Base-by-base conservation (phyloP, 2,888 invertebrate species). In the Drosophila hawaiiensis region DNA sequence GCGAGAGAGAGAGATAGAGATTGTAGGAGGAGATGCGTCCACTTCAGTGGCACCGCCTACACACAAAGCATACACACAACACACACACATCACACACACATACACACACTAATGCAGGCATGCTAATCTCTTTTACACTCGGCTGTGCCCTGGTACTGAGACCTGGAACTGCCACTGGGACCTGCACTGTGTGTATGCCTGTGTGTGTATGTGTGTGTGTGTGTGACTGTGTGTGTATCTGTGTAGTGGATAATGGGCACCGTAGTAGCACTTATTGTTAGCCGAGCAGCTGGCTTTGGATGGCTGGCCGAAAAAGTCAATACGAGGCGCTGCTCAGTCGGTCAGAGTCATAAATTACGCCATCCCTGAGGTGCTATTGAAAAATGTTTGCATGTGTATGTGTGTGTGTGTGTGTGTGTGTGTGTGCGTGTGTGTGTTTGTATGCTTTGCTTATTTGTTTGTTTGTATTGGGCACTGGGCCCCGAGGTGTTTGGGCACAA, bases 361-460 rank as follows among this genome's bases (percentile, higher is more conserved):
- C 89, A 90, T 90, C 83, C 90, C 87, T 60, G 71, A 89, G 91
- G 87, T 86, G 89, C 87, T 86, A 90, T 87, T 90, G 89, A 86
- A 82, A 89, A 80, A 68, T 79, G 65, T 76, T 53, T 83, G 59
- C 61, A 61, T 74, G 68, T 75, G 39, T 65, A 25, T 54, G 47
- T 61, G 52, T 53, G 29, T 35, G 43, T 68, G 12, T 60, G 39
- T 54, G 22, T 60, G 54, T 41, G 41, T 12, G 12, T 50, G 28
- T 19, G 29, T 16, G 16, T 3, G 28, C 47, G 35, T 52, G 64
- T 74, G 64, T 63, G 22, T 60, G 33, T 63, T 31, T 50, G 50
- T 61, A 41, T 68, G 47, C 41, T 41, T 28, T 29, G 41, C 43
- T 47, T 64, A 58, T 19, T 39, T 75, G 65, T 59, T 71, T 69